phyloP scores from a whole-genome alignment of 2,888 invertebrate genomes.

The Hyles lineata region DNA sequence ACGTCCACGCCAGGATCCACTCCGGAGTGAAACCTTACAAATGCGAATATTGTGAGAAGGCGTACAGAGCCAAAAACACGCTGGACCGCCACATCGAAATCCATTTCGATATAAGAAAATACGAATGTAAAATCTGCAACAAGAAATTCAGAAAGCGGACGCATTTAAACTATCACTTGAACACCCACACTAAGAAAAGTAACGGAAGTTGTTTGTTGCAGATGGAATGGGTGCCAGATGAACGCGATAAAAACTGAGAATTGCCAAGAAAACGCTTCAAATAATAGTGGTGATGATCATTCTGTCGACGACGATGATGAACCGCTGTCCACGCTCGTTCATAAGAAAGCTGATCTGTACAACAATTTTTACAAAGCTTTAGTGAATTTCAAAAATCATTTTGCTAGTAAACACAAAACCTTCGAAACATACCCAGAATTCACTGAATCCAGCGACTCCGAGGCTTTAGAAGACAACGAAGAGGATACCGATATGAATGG shows the following conservation, averaged over 20 bases:
- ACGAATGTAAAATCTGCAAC: conserved; percentile 64
- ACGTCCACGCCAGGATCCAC: conserved; percentile 73
- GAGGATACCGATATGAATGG: conserved; percentile 11
- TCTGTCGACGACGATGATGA: conserved; percentile 53
- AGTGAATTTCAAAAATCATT: conserved; percentile 66
- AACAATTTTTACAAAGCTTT: conserved; percentile 64
- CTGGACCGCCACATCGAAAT: conserved; percentile 63
- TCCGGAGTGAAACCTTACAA: conserved; percentile 74
- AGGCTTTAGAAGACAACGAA: conserved; percentile 31
- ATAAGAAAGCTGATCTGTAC: conserved; percentile 51
- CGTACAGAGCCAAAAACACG: conserved; percentile 64
- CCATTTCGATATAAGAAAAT: conserved; percentile 62
- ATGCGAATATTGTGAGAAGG: conserved; percentile 72
- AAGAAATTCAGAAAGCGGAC: conserved; percentile 67
- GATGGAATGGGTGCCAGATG: conserved; percentile 51
- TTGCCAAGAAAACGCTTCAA: not conserved
- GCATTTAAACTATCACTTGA: conserved; percentile 70
- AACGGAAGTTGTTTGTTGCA: conserved; percentile 72
- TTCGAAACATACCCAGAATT: conserved; percentile 49
- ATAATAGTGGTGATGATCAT: conserved; percentile 1
- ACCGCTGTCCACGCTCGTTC: conserved; percentile 59
- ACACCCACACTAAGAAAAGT: conserved; percentile 59
- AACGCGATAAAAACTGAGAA: conserved; percentile 31
- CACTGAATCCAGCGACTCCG: conserved; percentile 57
- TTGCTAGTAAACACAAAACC: conserved; percentile 49